A percentile compares a stretch with the other conserved stretches of the same genome.
These are phyloP conservation scores for Rhorus exstirpatorius DNA, from an alignment of 2,888 invertebrate species.

Conservation along the genomic window DNA sequence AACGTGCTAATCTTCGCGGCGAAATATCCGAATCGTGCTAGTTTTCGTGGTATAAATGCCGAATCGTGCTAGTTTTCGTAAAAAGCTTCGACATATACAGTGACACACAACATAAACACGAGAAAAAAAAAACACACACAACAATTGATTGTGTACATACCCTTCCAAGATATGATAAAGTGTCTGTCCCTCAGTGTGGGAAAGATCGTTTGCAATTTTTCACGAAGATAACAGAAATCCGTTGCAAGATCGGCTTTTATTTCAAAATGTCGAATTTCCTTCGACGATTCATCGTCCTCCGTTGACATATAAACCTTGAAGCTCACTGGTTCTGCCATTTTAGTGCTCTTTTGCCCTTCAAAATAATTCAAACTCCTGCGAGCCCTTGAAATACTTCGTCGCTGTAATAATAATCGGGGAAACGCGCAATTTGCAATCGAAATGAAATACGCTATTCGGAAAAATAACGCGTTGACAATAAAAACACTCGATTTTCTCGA, in stretches of 20 bases:
- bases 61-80: too few relatives aligned
- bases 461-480: neutral
- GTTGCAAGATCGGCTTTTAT: conserved; percentile 87
- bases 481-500: conserved; percentile 15
- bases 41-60: too few relatives aligned
- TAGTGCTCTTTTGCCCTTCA: neutral
- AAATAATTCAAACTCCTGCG: neutral
- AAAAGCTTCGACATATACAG: too few relatives aligned
- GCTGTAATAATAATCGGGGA: neutral
- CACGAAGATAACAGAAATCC: conserved; percentile 87
- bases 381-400: too few relatives aligned
- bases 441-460: too few relatives aligned
- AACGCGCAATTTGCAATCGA: too few relatives aligned
- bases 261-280: conserved; percentile 89
- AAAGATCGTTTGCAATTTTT: conserved; percentile 88
- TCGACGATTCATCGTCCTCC: conserved; percentile 79
- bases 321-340: conserved; percentile 86
- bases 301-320: conserved; percentile 87
- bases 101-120: neutral
- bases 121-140: conserved; percentile 7
- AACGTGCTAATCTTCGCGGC: too few relatives aligned
- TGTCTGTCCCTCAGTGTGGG: conserved; percentile 87
- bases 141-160: conserved; percentile 83
- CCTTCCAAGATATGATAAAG: conserved; percentile 89
- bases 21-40: too few relatives aligned